Base-by-base conservation (phyloP, 2,113 vertebrate species). In the Thamnophis sirtalis region DNA sequence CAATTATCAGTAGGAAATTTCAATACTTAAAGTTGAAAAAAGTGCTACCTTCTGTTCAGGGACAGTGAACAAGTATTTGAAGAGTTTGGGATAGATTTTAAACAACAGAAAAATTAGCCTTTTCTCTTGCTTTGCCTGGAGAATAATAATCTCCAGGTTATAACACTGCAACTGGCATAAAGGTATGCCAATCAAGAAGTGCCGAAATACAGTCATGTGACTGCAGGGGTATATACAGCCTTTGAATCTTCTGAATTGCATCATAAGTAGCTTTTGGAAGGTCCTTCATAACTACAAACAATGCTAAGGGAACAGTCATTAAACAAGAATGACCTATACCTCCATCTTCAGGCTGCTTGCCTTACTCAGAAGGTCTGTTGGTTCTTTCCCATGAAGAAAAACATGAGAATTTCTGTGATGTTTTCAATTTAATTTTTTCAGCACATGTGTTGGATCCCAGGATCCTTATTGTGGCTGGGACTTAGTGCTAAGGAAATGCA, bases 391-490 rank as follows among this genome's bases (percentile, higher is more conserved):
- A 58, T 24, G 17, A 17, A 49, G 9, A 24, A 10, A n/a, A 60
- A 49, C 1, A 2, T 73, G 4, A 73, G 84, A 73, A 92, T 89
- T 13, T 26, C 33, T 2, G 0, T 13, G 87, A 94, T 43, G 50
- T 93, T 92, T 91, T 85, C 51, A 88, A 0, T 94, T 93, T 97
- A 63, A 91, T 58, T 95, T 94, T 92, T 92, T 56, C 97, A 99
- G 99, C 86, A 95, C 98, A 33, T 99, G 99, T 92, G 97, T 98
- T 38, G 98, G 98, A 89, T 99, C 99, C 89, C 98, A 99, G 92
- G 99, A 99, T 96, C 99, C 99, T 0, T 99, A 99, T 86, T 99
- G 99, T 85, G 99, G 99, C 90, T 99, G 99, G 99, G 99, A 99
- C 88, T 88, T 98, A 95, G 96, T 98, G 92, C 97, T 98, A 96